Percentiles rank a stretch among this genome's conserved stretches.
These are phyloP conservation scores for Ips nitidus DNA, from an alignment of 1,140 invertebrate species.

Conservation along the genomic window DNA sequence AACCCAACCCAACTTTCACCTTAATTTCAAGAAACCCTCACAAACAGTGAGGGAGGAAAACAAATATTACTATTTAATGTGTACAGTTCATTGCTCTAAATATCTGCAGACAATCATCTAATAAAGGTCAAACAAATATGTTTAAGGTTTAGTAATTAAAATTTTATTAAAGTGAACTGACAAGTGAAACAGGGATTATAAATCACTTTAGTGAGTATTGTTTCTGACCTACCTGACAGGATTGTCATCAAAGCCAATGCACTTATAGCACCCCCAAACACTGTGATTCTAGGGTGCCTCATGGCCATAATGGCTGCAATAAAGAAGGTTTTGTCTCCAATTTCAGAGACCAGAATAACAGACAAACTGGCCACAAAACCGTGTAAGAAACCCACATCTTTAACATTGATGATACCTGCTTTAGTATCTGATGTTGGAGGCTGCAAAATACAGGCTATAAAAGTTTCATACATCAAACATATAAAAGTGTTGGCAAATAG, in stretches of 20 bases:
- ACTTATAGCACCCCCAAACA: constrained; percentile 90
- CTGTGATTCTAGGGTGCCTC: constrained; percentile 89
- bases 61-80: no score
- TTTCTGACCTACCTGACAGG: constrained; percentile 70
- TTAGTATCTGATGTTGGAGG: not conserved
- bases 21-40: no score
- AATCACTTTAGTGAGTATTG: no score
- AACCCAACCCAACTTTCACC: no score
- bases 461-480: not conserved
- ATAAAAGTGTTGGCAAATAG: not conserved
- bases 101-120: no score
- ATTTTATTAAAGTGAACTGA: no score
- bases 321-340: constrained; percentile 99
- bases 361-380: constrained; percentile 93
- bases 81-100: no score
- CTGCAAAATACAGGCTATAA: constrained; percentile 6
- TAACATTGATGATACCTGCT: constrained; percentile 30
- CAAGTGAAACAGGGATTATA: no score
- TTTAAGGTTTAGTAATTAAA: no score
- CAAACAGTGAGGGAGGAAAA: no score
- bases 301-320: constrained; percentile 99
- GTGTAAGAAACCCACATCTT: constrained; percentile 80
- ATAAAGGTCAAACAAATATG: no score
- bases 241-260: constrained; percentile 95
- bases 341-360: constrained; percentile 95